Evolutionary conservation across 2,113 vertebrate species (phyloP).

Genomic region (Erythrocebus patas): DNA sequence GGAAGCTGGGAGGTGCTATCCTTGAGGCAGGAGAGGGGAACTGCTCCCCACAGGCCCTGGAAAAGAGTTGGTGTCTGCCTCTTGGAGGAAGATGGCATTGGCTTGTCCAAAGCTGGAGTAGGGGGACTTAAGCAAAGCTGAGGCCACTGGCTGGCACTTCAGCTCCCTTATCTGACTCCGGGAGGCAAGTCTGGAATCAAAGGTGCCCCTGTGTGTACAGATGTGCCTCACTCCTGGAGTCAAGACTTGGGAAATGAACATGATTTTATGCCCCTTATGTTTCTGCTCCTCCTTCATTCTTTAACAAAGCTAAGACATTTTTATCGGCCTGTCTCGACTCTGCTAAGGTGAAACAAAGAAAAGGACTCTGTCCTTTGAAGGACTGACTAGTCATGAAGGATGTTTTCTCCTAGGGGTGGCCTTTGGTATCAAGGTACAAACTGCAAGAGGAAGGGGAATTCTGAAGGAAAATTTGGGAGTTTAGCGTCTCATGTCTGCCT

Average conservation of each 20-base stretch:
- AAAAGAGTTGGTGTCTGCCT: background rate
- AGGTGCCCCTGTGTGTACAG: background rate
- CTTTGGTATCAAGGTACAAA: background rate
- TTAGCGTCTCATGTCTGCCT: background rate
- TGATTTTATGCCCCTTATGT: background rate
- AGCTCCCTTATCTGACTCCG: background rate
- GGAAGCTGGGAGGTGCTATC: background rate
- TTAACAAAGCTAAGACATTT: background rate
- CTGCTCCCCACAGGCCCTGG: background rate
- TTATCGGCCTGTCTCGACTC: background rate
- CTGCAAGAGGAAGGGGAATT: background rate
- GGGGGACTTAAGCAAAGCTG: background rate
- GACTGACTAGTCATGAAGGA: background rate
- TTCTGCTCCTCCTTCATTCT: background rate
- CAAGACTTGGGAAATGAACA: background rate
- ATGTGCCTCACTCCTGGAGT: background rate
- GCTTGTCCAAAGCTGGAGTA: background rate
- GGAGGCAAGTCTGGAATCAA: background rate
- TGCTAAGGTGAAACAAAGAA: background rate
- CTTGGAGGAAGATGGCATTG: background rate
- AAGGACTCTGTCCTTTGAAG: background rate
- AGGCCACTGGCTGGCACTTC: background rate
- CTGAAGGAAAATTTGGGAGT: background rate
- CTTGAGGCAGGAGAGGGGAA: background rate
- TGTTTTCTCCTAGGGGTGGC: background rate